Evolutionary conservation across 1,140 invertebrate genomes (phyloP), one percentile per base, ranked within the genome.

Genomic region (Drosophila nebulosa): DNA sequence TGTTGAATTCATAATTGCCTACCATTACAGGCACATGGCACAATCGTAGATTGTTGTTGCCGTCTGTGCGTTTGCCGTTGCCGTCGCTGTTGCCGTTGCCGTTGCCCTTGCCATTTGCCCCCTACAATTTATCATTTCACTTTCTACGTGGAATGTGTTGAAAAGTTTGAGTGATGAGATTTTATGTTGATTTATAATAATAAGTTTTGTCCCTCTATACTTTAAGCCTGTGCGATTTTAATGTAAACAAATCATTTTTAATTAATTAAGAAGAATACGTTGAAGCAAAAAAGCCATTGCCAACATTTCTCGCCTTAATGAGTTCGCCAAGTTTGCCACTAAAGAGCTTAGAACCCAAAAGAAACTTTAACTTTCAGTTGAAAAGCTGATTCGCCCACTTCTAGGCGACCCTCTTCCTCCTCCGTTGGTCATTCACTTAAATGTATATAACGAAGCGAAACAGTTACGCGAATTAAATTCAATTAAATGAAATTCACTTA

Each of bases 401-500:
- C 67, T 35, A 35, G 50, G 27, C 6, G 27, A 32, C 36, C 51
- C 26, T 22, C n/a, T n/a, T n/a, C n/a, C n/a, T n/a, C n/a, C n/a
- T n/a, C n/a, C n/a, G n/a, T 56, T 30, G 26, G 30, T 24, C 42
- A n/a, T n/a, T n/a, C 42, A 71, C 74, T 73, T 63, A 78, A 78
- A 78, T 78, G 69, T 74, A 56, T 66, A 79, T 79, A 79, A 79
- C 67, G 78, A 71, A 61, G 63, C 71, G 56, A 75, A 75, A 64
- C 63, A 62, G 69, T 66, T 35, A 50, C 27, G 64, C 58, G 59
- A 74, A 81, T 77, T 74, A 77, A 76, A 81, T 74, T 81, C 64
- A 78, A 78, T 81, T 80, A 76, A 76, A 80, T 68, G 55, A 80
- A 68, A 75, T 79, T 70, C 72, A 78, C 58, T 74, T 69, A 67